These are phyloP conservation scores for Pteromalus puparum DNA, from an alignment of 1,140 invertebrate genomes.

Conservation along the genomic window DNA sequence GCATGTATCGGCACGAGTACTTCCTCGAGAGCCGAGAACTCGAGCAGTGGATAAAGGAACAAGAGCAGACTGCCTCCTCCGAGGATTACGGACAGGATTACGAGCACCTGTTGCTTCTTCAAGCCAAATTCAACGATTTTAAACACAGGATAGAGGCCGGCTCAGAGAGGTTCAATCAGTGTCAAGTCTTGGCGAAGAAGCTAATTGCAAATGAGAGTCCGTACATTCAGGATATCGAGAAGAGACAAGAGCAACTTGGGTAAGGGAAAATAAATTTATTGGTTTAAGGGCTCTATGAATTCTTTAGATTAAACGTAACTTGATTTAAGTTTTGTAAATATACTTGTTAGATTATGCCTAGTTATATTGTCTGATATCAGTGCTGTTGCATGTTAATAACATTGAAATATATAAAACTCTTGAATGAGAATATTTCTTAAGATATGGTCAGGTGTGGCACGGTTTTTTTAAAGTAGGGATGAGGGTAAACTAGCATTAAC, in stretches of 20 bases:
- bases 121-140: conserved; percentile 97
- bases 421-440: neutral
- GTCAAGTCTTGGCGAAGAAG: conserved; percentile 93
- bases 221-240: conserved; percentile 91
- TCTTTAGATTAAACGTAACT: conserved; percentile 25
- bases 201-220: conserved; percentile 91
- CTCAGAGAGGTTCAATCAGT: conserved; percentile 93
- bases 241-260: conserved; percentile 91
- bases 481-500: conserved; percentile 61
- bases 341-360: neutral
- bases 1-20: conserved; percentile 94
- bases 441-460: conserved; percentile 13
- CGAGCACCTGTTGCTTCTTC: conserved; percentile 92
- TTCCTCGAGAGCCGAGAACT: conserved; percentile 93
- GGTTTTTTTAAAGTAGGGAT: conserved; percentile 54
- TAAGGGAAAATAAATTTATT: conserved; percentile 71
- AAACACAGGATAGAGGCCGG: conserved; percentile 94
- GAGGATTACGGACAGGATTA: conserved; percentile 99
- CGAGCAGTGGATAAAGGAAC: conserved; percentile 96
- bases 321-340: conserved; percentile 22
- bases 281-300: neutral
- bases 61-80: conserved; percentile 90
- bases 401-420: neutral
- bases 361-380: neutral
- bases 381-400: conserved; percentile 30